Base-by-base conservation (phyloP, 2,888 invertebrate species). In the Phortica okadai region DNA sequence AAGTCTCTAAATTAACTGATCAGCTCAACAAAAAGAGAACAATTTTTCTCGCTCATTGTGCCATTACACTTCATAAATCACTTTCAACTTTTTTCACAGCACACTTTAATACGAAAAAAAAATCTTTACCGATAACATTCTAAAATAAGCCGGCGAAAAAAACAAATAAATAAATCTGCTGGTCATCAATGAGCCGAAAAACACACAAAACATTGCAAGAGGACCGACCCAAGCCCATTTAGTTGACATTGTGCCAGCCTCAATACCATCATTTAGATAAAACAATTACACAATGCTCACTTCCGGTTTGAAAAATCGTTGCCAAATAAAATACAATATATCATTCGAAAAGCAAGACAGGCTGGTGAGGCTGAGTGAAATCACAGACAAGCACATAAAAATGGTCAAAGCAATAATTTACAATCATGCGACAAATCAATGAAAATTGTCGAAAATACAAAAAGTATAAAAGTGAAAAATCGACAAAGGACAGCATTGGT, bases 391-490 rank as follows among this genome's bases (percentile, higher is more conserved):
- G 76, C 78, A 74, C 76, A 81, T 77, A 78, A 79, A 62, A 82
- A 83, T 80, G 79, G 84, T 78, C 82, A 83, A 72, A 81, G 82
- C 79, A 78, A 83, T 83, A 83, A 83, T 83, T 83, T 82, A 83
- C 82, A 83, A 82, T 83, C 81, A 81, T 79, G 76, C 77, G 79
- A 82, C 82, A 83, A 83, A 83, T 82, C 84, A 83, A 83, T 84
- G 84, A 62, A 64, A 64, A 54, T 42, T 21, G 10, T 59, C n/a
- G 5, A 33, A 25, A 33, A 58, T 14, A 16, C n/a, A 73, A 56
- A 41, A 14, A 14, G 14, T 16, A n/a, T 25, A 14, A 64, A 33
- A 16, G 45, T 14, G n/a, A 64, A 16, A 66, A 50, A 62, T 21
- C 62, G 25, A 62, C 14, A 25, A 70, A 54, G 69, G 45, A 69